These are phyloP conservation scores for Caenorhabditis sp. DNA, from an alignment of 2,888 invertebrate genomes.

Conservation along the genomic window DNA sequence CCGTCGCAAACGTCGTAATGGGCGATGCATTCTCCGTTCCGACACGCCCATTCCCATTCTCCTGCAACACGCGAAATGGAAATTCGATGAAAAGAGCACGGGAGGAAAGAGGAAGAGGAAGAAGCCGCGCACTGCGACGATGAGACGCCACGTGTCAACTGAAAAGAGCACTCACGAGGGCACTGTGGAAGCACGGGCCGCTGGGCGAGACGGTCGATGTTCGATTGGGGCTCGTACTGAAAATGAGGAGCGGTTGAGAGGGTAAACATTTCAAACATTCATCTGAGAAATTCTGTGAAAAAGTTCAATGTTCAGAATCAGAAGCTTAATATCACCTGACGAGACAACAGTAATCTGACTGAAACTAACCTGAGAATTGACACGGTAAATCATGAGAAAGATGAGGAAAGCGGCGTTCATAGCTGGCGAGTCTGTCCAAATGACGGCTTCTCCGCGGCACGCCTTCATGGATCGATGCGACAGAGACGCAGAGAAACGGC, in stretches of 20 bases:
- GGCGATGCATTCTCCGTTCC: constrained; percentile 89
- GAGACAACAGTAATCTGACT: constrained; percentile 9
- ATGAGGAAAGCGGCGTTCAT: constrained; percentile 29
- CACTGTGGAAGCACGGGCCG: constrained; percentile 53
- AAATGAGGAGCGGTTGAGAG: too few relatives aligned
- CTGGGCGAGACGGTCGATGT: constrained; percentile 51
- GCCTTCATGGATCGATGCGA: constrained; percentile 19
- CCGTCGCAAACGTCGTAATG: constrained; percentile 96
- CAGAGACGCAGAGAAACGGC: constrained; percentile 17
- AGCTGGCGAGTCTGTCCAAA: constrained; percentile 13
- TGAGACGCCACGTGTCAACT: too few relatives aligned
- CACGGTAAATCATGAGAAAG: constrained; percentile 34
- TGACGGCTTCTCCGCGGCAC: constrained; percentile 11
- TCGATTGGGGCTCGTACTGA: constrained; percentile 60
- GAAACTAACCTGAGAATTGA: constrained; percentile 36
- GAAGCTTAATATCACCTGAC: too few relatives aligned
- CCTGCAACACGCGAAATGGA: constrained; percentile 39
- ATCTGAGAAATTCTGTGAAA: not conserved
- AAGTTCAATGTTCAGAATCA: too few relatives aligned
- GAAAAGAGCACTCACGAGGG: constrained; percentile 39
- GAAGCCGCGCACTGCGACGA: too few relatives aligned
- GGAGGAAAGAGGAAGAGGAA: too few relatives aligned
- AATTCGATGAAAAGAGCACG: too few relatives aligned
- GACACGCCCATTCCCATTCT: constrained; percentile 65
- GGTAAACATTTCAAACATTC: too few relatives aligned